Base-by-base conservation (phyloP, 2,113 vertebrate species). In the Aspiorhynchus laticeps region DNA sequence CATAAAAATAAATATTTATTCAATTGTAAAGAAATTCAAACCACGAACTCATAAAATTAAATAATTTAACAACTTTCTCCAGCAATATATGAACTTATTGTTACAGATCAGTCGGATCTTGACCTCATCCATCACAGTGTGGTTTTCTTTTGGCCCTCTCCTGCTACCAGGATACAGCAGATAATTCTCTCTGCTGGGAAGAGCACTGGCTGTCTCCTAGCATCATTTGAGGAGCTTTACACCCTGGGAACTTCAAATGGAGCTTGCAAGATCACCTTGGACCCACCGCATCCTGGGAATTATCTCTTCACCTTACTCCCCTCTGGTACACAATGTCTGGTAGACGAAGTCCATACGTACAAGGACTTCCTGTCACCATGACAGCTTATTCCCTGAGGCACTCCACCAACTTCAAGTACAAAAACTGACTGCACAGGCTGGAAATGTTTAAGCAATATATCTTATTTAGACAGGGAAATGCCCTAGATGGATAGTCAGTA, bases 201-300 rank as follows among this genome's bases (percentile, higher is more conserved):
- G 73, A 46, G 46, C 73, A 46, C 38, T 75, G 73, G 41, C 41
- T 46, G 74, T 76, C 71, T 41, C 71, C 38, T 38, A n/a, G 71
- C 4, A 74, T 74, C 74, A 76, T 12, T 17, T 17, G 41, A 48
- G 74, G 41, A 48, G n/a, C n/a, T 76, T 75, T 76, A 26, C 41
- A 75, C 41, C 73, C 73, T 75, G n/a, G 14, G n/a, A 48, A 48
- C n/a, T 76, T 76, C 74, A 28, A 76, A 76, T 26, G n/a, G 41
- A 46, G 41, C 41, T 28, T 76, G 12, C 41, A 76, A 46, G 7
- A 76, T 76, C 74, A 76, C 74, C 41, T 46, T 48, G 74, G 41
- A 76, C 74, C 24, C 2, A 0, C 41, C 41, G 28, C n/a, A 75
- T 75, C 41, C n/a, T 46, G 41, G 24, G n/a, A 4, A 75, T 75